Percentiles rank a stretch among this genome's conserved stretches.
Conservation (phyloP, 2,888 invertebrate genomes). For the Agrotis exclamationis region DNA sequence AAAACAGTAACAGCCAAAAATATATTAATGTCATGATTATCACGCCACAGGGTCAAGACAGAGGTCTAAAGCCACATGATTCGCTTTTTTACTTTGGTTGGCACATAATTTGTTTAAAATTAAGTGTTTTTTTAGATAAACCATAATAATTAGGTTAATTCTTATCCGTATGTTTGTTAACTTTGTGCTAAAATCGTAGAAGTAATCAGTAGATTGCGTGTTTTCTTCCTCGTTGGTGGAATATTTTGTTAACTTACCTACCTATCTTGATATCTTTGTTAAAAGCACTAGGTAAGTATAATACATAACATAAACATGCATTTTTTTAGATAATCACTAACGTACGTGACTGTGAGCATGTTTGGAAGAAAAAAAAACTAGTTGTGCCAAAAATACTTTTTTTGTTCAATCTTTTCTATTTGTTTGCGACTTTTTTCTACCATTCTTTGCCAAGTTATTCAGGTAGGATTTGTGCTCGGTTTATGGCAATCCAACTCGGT, state of each 20-base stretch:
- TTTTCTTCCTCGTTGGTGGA: conserved; percentile 24
- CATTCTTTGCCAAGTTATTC: too few species aligned
- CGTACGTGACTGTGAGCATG: too few species aligned
- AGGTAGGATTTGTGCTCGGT: too few species aligned
- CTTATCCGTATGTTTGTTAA: conserved; percentile 42
- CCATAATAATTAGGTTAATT: conserved; percentile 36
- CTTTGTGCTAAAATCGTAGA: conserved; percentile 15
- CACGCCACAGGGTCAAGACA: conserved; percentile 17
- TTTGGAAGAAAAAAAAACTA: too few species aligned
- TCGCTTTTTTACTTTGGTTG: conserved; percentile 6
- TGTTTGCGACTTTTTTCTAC: too few species aligned
- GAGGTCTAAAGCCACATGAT: conserved; percentile 6
- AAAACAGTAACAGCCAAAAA: neutral
- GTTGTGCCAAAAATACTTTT: too few species aligned
- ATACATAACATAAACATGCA: too few species aligned
- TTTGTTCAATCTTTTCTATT: too few species aligned
- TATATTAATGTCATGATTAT: conserved; percentile 7
- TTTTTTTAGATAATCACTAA: too few species aligned
- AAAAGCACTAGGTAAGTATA: too few species aligned
- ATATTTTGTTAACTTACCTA: conserved; percentile 4
- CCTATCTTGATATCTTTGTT: neutral
- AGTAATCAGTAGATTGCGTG: conserved; percentile 5
- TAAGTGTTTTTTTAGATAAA: conserved; percentile 18
- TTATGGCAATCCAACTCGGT: too few species aligned
- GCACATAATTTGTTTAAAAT: neutral